Evolutionary conservation across 1,140 invertebrate species (phyloP).

Genomic region (Drosophila nasuta): DNA sequence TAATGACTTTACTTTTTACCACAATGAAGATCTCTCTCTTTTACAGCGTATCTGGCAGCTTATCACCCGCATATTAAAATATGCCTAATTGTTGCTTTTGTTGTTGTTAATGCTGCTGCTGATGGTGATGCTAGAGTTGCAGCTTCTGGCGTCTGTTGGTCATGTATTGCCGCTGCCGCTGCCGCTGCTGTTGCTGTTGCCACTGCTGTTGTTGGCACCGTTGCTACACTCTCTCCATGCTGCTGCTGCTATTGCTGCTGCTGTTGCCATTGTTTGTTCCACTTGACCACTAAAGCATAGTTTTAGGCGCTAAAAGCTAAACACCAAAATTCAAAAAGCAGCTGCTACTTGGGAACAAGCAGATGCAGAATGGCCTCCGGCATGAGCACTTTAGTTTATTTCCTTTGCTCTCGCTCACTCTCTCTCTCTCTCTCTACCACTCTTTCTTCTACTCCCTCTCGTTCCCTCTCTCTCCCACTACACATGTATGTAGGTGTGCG

Average conservation of each 20-base stretch:
- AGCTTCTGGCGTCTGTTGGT: slow-evolving; percentile 29
- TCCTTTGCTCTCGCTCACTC: slow-evolving; percentile 25
- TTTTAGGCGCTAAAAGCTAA: slow-evolving; percentile 84
- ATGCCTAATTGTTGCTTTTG: neutral
- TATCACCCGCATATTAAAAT: neutral
- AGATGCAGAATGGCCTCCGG: slow-evolving; percentile 24
- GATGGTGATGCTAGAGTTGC: slow-evolving; percentile 20
- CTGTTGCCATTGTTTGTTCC: slow-evolving; percentile 75
- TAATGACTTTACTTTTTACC: neutral
- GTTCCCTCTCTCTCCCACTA: neutral
- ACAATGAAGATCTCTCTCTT: neutral
- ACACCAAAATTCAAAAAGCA: slow-evolving; percentile 82
- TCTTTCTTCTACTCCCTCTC: neutral
- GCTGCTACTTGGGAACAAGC: slow-evolving; percentile 57
- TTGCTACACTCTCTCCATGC: neutral
- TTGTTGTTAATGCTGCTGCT: neutral
- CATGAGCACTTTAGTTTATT: slow-evolving; percentile 68
- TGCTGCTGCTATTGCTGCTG: slow-evolving; percentile 17
- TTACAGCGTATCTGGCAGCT: neutral
- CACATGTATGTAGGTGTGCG: slow-evolving; percentile 4
- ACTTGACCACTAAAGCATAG: slow-evolving; percentile 83
- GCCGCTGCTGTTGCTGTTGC: neutral
- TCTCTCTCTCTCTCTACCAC: neutral
- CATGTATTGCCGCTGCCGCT: slow-evolving; percentile 19
- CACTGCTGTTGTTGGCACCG: neutral